Conservation (phyloP, 1,140 invertebrate species). For the Achatina immaculata region DNA sequence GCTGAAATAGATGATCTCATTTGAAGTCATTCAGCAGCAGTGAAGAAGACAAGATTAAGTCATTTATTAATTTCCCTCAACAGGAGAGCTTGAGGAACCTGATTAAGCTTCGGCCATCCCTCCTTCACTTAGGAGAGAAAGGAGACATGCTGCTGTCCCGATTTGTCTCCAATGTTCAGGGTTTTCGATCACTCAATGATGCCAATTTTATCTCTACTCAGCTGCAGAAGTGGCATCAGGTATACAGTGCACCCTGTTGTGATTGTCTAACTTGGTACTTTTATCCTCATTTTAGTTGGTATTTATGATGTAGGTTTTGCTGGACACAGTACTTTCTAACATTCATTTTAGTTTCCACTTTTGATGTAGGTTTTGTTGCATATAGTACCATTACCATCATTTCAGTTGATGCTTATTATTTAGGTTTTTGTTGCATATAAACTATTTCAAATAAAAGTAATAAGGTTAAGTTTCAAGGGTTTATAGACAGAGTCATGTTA, state of each 20-base stretch:
- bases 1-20: too few relatives aligned
- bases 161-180: slow-evolving; percentile 83
- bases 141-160: slow-evolving; percentile 85
- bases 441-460: too few relatives aligned
- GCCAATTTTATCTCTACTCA: slow-evolving; percentile 81
- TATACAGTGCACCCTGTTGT: slow-evolving; percentile 67
- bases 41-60: slow-evolving; percentile 79
- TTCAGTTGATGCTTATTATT: too few relatives aligned
- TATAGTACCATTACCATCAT: too few relatives aligned
- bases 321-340: too few relatives aligned
- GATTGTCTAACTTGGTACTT: too few relatives aligned
- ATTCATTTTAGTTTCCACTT: neutral
- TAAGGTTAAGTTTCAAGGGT: too few relatives aligned
- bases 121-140: slow-evolving; percentile 84
- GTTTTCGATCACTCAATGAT: slow-evolving; percentile 79
- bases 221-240: slow-evolving; percentile 84
- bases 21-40: too few relatives aligned
- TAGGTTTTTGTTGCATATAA: too few relatives aligned
- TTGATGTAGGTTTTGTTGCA: neutral
- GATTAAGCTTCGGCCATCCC: slow-evolving; percentile 80
- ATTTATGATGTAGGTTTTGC: too few relatives aligned
- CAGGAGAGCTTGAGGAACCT: slow-evolving; percentile 84
- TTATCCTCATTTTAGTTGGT: too few relatives aligned
- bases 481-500: too few relatives aligned
- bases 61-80: neutral